A percentile compares a stretch with the other conserved stretches of the same genome.
These are phyloP conservation scores for Aleiodes testaceus DNA, from an alignment of 2,888 invertebrate genomes.

Conservation along the genomic window DNA sequence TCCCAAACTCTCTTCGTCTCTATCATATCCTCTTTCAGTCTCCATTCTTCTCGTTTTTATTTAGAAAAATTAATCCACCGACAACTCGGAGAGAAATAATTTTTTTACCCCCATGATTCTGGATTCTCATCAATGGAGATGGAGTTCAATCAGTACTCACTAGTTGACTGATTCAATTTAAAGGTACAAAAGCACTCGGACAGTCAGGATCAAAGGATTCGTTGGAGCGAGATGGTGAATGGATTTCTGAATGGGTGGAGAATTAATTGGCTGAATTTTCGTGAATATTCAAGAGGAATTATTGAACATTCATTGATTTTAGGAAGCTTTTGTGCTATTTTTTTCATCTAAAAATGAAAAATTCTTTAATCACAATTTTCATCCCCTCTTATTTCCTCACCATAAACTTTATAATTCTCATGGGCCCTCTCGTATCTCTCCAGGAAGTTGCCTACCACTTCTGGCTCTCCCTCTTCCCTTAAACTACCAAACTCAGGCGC, in stretches of 20 bases:
- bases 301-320: background rate
- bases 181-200: conserved; percentile 11
- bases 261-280: background rate
- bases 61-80: background rate
- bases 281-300: background rate
- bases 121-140: conserved; percentile 7
- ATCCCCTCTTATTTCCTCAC: conserved; percentile 42
- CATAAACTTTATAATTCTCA: conserved; percentile 64
- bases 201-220: background rate
- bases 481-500: conserved; percentile 19
- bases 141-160: conserved; percentile 18
- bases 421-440: conserved; percentile 54
- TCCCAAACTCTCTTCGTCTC: conserved; percentile 3
- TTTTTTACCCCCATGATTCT: conserved; percentile 15
- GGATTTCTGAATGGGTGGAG: background rate
- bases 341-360: background rate
- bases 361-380: conserved; percentile 14
- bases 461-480: conserved; percentile 41
- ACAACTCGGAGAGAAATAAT: background rate
- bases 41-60: conserved; percentile 17
- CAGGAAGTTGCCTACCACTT: conserved; percentile 52
- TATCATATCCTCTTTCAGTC: background rate
- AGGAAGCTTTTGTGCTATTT: no score
- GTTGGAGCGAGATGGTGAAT: no score
- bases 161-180: conserved; percentile 24